A percentile compares a stretch with the other conserved stretches of the same genome.
phyloP scores from a whole-genome alignment of 2,113 vertebrate genomes.

The Meles meles region DNA sequence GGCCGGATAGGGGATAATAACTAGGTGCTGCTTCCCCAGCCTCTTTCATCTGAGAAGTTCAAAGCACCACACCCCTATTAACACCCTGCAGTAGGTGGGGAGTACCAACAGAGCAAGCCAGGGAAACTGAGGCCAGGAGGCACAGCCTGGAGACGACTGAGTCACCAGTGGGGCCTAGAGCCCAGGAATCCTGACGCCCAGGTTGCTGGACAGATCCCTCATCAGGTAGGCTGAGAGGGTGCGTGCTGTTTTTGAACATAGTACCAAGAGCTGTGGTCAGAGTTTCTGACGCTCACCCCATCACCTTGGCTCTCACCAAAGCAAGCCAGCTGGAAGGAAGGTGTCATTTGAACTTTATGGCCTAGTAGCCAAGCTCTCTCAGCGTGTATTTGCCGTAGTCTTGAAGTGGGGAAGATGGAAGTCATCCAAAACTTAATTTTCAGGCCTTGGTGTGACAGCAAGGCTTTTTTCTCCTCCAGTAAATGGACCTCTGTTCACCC shows the following conservation, averaged over 20 bases:
- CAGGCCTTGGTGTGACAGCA: neutral
- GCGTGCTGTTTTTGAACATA: neutral
- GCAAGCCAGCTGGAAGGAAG: neutral
- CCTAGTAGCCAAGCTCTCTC: neutral
- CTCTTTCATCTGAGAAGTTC: slow-evolving; percentile 72
- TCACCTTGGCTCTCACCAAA: neutral
- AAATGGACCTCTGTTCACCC: neutral
- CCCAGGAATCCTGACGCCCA: slow-evolving; percentile 35
- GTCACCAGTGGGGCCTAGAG: slow-evolving; percentile 28
- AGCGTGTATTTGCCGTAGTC: neutral
- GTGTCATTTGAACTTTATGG: neutral
- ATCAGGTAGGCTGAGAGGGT: neutral
- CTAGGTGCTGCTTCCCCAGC: slow-evolving; percentile 17
- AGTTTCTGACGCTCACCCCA: neutral
- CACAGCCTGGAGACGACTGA: slow-evolving; percentile 21
- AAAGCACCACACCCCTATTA: slow-evolving; percentile 66
- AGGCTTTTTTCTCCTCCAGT: neutral
- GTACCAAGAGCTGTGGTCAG: neutral
- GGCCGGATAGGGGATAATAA: slow-evolving; percentile 49
- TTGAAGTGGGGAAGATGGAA: neutral
- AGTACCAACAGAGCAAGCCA: slow-evolving; percentile 39
- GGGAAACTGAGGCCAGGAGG: slow-evolving; percentile 65
- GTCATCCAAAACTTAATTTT: neutral
- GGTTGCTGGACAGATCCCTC: neutral
- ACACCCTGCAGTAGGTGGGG: slow-evolving; percentile 45